Percentiles rank a stretch among this genome's conserved stretches.
phyloP scores from a whole-genome alignment of 2,113 vertebrate species.

The Nyctereutes procyonoides region DNA sequence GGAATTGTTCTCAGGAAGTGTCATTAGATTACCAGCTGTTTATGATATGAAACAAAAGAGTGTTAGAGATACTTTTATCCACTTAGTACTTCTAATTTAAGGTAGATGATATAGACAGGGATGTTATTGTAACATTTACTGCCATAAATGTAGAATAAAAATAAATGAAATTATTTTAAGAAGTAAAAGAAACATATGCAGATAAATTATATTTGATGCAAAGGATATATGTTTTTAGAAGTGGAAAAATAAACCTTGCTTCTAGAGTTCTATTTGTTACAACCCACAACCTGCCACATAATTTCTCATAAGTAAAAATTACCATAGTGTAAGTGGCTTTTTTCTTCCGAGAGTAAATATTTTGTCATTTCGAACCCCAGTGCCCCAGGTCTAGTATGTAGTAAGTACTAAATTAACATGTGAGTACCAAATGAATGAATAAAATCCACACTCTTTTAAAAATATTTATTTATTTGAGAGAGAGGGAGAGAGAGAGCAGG shows the following conservation, averaged over 20 bases:
- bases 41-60: background rate
- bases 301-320: background rate
- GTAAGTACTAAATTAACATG: background rate
- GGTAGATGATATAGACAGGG: background rate
- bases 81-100: constrained; percentile 20
- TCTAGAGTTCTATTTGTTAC: background rate
- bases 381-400: background rate
- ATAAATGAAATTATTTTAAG: constrained; percentile 29
- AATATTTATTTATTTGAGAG: background rate
- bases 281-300: background rate
- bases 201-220: background rate
- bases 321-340: background rate
- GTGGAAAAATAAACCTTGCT: background rate
- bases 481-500: background rate
- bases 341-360: background rate
- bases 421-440: background rate
- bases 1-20: background rate
- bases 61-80: background rate
- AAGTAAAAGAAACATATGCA: background rate
- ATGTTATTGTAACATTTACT: background rate
- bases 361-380: background rate
- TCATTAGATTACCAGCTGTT: background rate
- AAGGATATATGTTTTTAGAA: constrained; percentile 1
- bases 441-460: background rate
- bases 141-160: background rate